Base-by-base conservation (phyloP, 2,888 invertebrate species). In the Bimastos eiseni region DNA sequence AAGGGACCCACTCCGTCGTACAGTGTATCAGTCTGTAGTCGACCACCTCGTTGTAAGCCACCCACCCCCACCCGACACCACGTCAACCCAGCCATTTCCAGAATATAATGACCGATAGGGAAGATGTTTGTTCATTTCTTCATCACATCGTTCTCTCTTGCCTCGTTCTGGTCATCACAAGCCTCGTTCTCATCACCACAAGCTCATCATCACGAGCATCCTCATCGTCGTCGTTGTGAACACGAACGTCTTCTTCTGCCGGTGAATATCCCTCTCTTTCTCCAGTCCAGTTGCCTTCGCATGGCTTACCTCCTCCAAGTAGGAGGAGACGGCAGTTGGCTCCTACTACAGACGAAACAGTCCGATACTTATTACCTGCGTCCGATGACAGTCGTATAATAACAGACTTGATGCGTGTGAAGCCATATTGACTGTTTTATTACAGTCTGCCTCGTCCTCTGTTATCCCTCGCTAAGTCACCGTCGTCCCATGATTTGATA, bases 351-450 rank as follows among this genome's bases (percentile, higher is more conserved):
- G 49, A 49, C 24, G 49, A 49, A n/a, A 70, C 70, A 8, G 70
- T 70, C 70, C 8, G n/a, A n/a, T 70, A 70, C 70, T 70, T 70
- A 70, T 70, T 70, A n/a, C 70, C 70, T 70, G 8, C n/a, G 30
- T 70, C 30, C 70, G n/a, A n/a, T n/a, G 70, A 70, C 70, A 70
- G 70, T 70, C 70, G 70, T 70, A 70, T 70, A n/a, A 70, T 70
- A 70, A 70, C 70, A 70, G n/a, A n/a, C 70, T n/a, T 8, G 70
- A 70, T 70, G 70, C 70, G 70, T n/a, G n/a, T n/a, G 70, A 70
- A 70, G 30, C 70, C n/a, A 70, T 70, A 70, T 70, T 70, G 70
- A 70, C 70, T 70, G 70, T 70, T 70, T 70, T 70, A 70, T 70
- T 70, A 70, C 70, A 70, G 70, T 70, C 11, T 70, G 70, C 70